A percentile compares a stretch with the other conserved stretches of the same genome.
These are phyloP conservation scores for Spea bombifrons DNA, from an alignment of 2,113 vertebrate genomes.

Conservation along the genomic window DNA sequence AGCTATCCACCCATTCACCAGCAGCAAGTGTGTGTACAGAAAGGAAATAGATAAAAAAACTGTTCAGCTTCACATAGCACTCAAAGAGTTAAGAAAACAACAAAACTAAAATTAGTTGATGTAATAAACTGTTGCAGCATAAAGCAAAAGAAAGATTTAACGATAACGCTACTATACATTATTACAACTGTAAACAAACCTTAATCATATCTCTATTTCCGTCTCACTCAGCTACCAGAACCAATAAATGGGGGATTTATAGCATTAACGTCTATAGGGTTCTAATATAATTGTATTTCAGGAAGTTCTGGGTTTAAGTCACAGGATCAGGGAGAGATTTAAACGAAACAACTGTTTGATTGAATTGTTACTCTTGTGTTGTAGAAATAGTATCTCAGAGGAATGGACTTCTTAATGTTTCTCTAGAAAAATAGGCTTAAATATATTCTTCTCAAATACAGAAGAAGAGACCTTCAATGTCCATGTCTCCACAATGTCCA, in stretches of 20 bases:
- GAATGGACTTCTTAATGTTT: neutral
- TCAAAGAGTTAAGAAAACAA: neutral
- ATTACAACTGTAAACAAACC: constrained; percentile 41
- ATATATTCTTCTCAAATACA: no score
- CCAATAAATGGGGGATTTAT: constrained; percentile 43
- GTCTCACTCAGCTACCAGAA: constrained; percentile 19
- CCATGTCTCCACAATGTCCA: no score
- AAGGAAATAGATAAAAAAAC: no score
- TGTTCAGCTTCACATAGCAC: no score
- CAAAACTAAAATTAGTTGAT: neutral
- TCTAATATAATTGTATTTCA: constrained; percentile 22
- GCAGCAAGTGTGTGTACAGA: no score
- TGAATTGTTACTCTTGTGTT: neutral
- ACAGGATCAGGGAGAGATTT: neutral
- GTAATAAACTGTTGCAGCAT: constrained; percentile 20
- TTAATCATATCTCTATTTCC: constrained; percentile 37
- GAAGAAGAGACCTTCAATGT: no score
- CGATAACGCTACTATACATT: constrained; percentile 29
- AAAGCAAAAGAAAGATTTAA: constrained; percentile 36
- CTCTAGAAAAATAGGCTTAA: neutral
- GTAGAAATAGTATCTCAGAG: neutral
- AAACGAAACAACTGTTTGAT: constrained; percentile 7
- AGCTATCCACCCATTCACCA: no score
- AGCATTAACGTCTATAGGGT: constrained; percentile 23
- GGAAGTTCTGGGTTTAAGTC: constrained; percentile 3